These are phyloP conservation scores for Eospalax fontanierii DNA, from an alignment of 2,797 vertebrate genomes.

Conservation along the genomic window DNA sequence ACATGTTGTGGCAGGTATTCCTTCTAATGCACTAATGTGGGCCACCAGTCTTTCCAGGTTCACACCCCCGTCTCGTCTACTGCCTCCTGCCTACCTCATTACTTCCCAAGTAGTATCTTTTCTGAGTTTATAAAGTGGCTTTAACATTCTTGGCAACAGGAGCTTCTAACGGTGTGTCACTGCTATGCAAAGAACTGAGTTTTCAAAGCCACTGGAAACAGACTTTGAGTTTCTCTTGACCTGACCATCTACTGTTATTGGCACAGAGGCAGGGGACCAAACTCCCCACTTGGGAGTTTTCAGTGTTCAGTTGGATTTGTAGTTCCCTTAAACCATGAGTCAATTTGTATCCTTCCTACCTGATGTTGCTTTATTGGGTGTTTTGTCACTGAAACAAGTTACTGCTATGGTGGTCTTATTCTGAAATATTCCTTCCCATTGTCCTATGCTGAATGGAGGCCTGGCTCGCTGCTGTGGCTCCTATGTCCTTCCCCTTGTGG, in stretches of 20 bases:
- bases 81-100: neutral
- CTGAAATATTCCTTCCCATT: too few relatives aligned
- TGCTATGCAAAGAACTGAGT: neutral
- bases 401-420: too few relatives aligned
- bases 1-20: neutral
- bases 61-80: neutral
- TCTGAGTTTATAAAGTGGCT: neutral
- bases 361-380: too few relatives aligned
- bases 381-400: too few relatives aligned
- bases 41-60: neutral
- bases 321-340: too few relatives aligned
- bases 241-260: neutral
- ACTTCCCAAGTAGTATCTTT: neutral
- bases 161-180: neutral
- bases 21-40: neutral
- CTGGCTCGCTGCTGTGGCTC: too few relatives aligned
- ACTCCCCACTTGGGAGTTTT: too few relatives aligned
- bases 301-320: too few relatives aligned
- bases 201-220: neutral
- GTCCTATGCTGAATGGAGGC: too few relatives aligned
- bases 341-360: too few relatives aligned
- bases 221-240: neutral
- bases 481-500: too few relatives aligned
- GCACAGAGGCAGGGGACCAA: neutral
- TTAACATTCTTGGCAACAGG: slow-evolving; percentile 24